phyloP scores from a whole-genome alignment of 1,140 invertebrate species.

The Tribolium castaneum region DNA sequence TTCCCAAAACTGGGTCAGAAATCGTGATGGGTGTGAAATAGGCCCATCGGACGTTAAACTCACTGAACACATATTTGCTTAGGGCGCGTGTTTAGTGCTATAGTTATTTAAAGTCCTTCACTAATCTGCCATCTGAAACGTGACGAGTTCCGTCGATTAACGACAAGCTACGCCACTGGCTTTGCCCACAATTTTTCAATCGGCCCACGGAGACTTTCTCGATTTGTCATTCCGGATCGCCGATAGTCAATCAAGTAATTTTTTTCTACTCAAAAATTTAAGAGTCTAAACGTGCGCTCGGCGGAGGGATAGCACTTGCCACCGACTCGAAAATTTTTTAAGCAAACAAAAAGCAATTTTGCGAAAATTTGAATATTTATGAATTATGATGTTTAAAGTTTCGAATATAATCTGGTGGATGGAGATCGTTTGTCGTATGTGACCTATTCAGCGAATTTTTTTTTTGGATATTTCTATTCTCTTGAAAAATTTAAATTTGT shows the following conservation, averaged over 20 bases:
- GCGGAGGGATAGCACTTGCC: background rate
- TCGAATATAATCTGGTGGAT: no score
- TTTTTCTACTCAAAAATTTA: no score
- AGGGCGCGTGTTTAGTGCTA: background rate
- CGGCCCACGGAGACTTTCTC: background rate
- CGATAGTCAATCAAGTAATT: no score
- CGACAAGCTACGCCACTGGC: constrained; percentile 7
- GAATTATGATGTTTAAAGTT: no score
- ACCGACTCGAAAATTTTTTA: background rate
- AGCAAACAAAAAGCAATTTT: background rate
- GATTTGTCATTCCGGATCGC: background rate
- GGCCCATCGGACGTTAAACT: background rate
- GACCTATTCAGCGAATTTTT: no score
- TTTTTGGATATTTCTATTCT: no score
- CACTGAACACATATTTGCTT: background rate
- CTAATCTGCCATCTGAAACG: constrained; percentile 3
- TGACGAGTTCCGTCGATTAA: background rate
- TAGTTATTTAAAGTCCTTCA: constrained; percentile 26
- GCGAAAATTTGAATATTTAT: background rate
- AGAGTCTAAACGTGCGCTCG: background rate
- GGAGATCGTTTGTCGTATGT: no score
- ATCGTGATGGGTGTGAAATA: background rate
- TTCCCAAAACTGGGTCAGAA: background rate
- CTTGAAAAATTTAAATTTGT: no score
- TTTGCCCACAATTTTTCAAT: background rate